A percentile compares a stretch with the other conserved stretches of the same genome.
phyloP scores from a whole-genome alignment of 2,888 invertebrate species.

The Andrena fulva region DNA sequence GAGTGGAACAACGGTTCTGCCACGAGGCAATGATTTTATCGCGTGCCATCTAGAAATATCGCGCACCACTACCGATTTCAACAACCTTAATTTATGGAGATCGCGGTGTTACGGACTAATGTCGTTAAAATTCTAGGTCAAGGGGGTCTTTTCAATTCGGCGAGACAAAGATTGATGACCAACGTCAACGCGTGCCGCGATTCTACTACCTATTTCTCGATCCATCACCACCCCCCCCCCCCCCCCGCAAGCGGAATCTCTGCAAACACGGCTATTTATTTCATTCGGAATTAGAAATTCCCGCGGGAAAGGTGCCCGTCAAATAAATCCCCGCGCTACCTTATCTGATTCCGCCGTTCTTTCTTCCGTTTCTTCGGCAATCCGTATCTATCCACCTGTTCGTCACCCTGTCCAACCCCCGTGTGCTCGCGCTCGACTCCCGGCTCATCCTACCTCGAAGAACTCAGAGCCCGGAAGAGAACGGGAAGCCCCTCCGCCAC shows the following conservation, averaged over 20 bases:
- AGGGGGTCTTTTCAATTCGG: too few species aligned
- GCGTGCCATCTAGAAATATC: conserved; percentile 14
- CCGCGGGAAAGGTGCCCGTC: conserved; percentile 24
- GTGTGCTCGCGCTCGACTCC: conserved; percentile 21
- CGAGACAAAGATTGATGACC: too few species aligned
- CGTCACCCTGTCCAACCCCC: conserved; percentile 39
- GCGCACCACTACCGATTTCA: not conserved
- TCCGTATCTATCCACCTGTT: conserved; percentile 63
- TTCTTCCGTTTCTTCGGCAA: conserved; percentile 14
- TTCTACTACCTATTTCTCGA: too few species aligned
- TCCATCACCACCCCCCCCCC: too few species aligned
- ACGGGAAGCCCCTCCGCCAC: conserved; percentile 40
- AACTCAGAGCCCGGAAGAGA: conserved; percentile 36
- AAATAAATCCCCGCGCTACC: conserved; percentile 39
- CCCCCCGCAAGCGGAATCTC: not conserved
- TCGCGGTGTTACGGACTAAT: not conserved
- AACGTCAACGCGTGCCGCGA: too few species aligned
- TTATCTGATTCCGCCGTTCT: conserved; percentile 41
- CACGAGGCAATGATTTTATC: conserved; percentile 27
- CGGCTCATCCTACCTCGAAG: conserved; percentile 11
- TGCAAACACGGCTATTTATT: conserved; percentile 5
- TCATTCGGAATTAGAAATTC: conserved; percentile 23
- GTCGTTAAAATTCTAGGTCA: too few species aligned
- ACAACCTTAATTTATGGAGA: not conserved
- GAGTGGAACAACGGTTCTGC: not conserved